Percentiles rank a stretch among this genome's conserved stretches.
phyloP scores from a whole-genome alignment of 2,888 invertebrate genomes.

The Andrena chrysosceles region DNA sequence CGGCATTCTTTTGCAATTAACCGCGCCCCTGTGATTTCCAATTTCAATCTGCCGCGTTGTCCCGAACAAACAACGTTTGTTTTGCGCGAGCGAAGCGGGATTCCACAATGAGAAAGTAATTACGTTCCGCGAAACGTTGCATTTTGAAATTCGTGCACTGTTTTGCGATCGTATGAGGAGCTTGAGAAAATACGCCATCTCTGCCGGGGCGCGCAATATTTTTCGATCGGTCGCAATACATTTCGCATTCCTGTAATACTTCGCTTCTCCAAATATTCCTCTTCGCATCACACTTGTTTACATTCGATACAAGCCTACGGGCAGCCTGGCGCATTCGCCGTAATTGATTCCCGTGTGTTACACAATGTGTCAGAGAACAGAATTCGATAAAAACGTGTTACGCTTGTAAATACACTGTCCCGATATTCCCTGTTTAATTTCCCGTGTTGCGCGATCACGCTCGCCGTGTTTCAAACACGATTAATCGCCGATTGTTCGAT shows the following conservation, averaged over 20 bases:
- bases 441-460: not conserved
- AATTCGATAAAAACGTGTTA: not conserved
- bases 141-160: conserved; percentile 3
- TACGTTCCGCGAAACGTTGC: conserved; percentile 6
- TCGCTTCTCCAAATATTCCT: too few relatives aligned
- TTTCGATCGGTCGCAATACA: too few relatives aligned
- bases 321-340: not conserved
- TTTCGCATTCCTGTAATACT: too few relatives aligned
- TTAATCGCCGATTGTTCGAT: not conserved
- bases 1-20: not conserved
- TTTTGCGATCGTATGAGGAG: not conserved
- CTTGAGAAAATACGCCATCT: not conserved
- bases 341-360: not conserved
- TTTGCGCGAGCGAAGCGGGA: not conserved
- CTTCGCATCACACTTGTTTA: not conserved
- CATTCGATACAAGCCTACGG: not conserved
- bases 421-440: not conserved
- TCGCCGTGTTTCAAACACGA: not conserved
- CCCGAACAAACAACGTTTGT: not conserved
- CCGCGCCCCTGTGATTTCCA: not conserved
- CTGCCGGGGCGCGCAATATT: too few relatives aligned
- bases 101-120: conserved; percentile 18
- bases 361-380: not conserved
- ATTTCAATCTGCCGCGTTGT: not conserved
- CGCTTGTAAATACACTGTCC: not conserved